Conservation (phyloP, 2,888 invertebrate species). For the Ichneumoninae sp. region DNA sequence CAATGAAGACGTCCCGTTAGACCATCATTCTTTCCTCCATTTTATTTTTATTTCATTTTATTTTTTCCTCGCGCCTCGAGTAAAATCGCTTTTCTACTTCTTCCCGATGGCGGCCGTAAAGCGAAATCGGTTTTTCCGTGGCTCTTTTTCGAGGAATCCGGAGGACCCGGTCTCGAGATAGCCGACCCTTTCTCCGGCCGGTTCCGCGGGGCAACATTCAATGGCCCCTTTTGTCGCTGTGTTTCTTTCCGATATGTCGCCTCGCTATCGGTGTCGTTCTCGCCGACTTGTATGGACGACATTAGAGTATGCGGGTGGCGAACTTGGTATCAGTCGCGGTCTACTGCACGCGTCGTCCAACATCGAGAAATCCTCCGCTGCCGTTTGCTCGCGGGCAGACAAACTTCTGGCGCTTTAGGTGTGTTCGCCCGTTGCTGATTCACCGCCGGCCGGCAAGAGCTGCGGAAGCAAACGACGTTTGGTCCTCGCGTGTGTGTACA, state of each 20-base stretch:
- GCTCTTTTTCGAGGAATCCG: conserved; percentile 38
- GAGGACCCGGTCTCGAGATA: conserved; percentile 41
- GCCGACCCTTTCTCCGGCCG: conserved; percentile 23
- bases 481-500: background rate
- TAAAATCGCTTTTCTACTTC: conserved; percentile 57
- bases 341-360: conserved; percentile 70
- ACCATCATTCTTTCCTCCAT: conserved; percentile 47
- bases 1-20: conserved; percentile 49
- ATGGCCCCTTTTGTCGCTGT: conserved; percentile 40
- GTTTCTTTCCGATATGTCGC: conserved; percentile 31
- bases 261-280: conserved; percentile 13
- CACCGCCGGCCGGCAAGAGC: background rate
- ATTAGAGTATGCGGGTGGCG: conserved; percentile 67
- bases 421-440: background rate
- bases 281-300: background rate
- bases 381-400: conserved; percentile 60
- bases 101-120: conserved; percentile 56
- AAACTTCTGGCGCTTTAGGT: conserved; percentile 70
- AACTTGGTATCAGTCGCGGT: conserved; percentile 78
- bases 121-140: conserved; percentile 60
- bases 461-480: background rate
- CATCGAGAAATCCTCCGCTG: conserved; percentile 69
- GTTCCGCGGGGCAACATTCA: conserved; percentile 45
- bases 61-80: conserved; percentile 18
- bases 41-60: conserved; percentile 18